Base-by-base conservation (phyloP, 2,888 invertebrate species). In the Sesamia inferens region DNA sequence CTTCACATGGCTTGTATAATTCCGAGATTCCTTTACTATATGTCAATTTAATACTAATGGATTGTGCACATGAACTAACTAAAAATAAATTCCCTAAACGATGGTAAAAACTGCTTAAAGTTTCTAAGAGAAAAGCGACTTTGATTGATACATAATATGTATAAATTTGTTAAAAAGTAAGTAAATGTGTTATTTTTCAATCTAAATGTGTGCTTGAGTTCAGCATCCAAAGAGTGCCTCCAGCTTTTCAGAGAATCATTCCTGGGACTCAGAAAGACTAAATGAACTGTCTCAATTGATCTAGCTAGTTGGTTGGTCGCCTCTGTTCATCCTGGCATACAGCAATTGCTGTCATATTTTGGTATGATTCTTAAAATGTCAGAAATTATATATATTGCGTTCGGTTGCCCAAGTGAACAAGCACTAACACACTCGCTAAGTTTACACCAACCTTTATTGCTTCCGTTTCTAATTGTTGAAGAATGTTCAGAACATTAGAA, bases 391-490 rank as follows among this genome's bases (percentile, higher is more conserved):
- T 6, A 6, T 4, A 55, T 13, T 76, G 54, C 76, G 11, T 24
- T 19, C 59, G 55, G 78, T 44, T 22, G 1, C 44, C 16, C 66
- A n/a, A 6, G 0, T 67, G 10, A 59, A 64, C 72, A 2, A 7
- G 7, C 24, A 0, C 63, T 22, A 66, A 66, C 39, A 44, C 22
- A 71, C 57, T 69, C 57, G 59, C 61, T 62, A 48, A 8, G 71
- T 66, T 68, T 39, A 59, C 64, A 69, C 55, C 39, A 69, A 47
- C 80, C 42, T 83, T 72, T 74, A 74, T 75, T 59, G 44, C 79
- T 75, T 79, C 82, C 75, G 75, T 66, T 71, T 68, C 63, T 82
- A 70, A 84, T 74, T 77, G 71, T 65, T 48, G 14, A 54, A 51
- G 65, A 70, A 67, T 66, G 47, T 68, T 65, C 70, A 57, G 54